phyloP scores from a whole-genome alignment of 2,888 invertebrate species.

The Acronicta psi region DNA sequence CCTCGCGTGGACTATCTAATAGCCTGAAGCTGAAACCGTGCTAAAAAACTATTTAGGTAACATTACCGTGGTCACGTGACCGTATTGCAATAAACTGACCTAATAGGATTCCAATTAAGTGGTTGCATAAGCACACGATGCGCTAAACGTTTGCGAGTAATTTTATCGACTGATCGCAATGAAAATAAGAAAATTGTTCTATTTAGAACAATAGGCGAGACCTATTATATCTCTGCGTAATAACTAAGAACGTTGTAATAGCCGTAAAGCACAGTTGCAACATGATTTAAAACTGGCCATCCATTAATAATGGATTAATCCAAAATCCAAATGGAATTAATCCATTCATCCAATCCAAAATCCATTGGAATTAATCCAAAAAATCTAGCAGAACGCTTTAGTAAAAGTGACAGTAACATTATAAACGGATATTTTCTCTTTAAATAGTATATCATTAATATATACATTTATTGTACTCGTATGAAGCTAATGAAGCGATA shows the following conservation, averaged over 20 bases:
- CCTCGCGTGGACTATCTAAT: too few species aligned
- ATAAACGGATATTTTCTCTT: too few species aligned
- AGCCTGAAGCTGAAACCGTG: conserved; percentile 2
- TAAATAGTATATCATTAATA: too few species aligned
- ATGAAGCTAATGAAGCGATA: too few species aligned
- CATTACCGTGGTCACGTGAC: conserved; percentile 13
- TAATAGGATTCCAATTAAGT: conserved; percentile 21
- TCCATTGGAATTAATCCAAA: too few species aligned
- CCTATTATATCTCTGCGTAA: conserved; percentile 20
- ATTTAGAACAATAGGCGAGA: conserved; percentile 36
- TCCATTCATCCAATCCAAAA: too few species aligned
- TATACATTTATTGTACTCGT: too few species aligned
- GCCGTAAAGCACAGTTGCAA: conserved; percentile 22
- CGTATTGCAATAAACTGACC: conserved; percentile 12
- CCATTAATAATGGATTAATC: too few species aligned
- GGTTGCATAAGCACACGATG: conserved; percentile 26
- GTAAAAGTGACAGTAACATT: too few species aligned
- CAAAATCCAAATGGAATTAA: too few species aligned
- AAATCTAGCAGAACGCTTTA: too few species aligned
- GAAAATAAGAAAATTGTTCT: conserved; percentile 32
- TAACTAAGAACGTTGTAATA: conserved; percentile 12
- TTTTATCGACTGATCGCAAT: conserved; percentile 29
- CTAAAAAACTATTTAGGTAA: conserved; percentile 11
- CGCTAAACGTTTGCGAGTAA: conserved; percentile 15
- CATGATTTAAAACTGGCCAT: background rate